Evolutionary conservation across 1,140 invertebrate genomes (phyloP).

Genomic region (Mylabris phalerata): DNA sequence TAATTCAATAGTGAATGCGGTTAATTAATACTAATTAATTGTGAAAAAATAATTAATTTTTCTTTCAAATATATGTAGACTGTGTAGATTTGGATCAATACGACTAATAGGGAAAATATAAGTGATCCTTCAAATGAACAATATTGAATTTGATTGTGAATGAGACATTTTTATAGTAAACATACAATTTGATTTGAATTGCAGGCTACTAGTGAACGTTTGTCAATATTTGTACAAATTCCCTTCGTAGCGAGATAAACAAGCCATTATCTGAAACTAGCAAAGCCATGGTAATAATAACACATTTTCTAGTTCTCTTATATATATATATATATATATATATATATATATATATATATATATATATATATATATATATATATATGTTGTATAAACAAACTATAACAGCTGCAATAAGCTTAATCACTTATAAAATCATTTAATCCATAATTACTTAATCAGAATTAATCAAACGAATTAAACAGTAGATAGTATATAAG

Average conservation of each 20-base stretch:
- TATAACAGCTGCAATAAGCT: constrained; percentile 6
- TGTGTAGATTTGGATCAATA: no score
- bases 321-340: no score
- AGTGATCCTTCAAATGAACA: no score
- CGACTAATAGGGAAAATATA: no score
- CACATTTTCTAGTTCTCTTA: constrained; percentile 12
- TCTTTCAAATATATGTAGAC: no score
- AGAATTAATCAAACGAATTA: constrained; percentile 28
- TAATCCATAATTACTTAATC: constrained; percentile 22
- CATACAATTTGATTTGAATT: constrained; percentile 14
- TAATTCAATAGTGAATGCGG: no score
- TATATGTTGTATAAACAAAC: not conserved
- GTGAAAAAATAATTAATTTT: no score
- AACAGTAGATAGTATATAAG: constrained; percentile 13
- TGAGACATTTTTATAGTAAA: constrained; percentile 18
- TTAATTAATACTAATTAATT: no score
- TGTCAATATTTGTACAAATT: constrained; percentile 18
- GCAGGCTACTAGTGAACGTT: constrained; percentile 7
- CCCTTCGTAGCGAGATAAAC: constrained; percentile 15
- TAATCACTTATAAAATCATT: constrained; percentile 29
- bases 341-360: no score
- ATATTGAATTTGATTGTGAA: not conserved
- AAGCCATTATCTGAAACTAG: constrained; percentile 16
- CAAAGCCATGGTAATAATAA: constrained; percentile 7
- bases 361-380: no score